A percentile compares a stretch with the other conserved stretches of the same genome.
These are phyloP conservation scores for Sthenelais limicola DNA, from an alignment of 2,888 invertebrate species.

Conservation along the genomic window DNA sequence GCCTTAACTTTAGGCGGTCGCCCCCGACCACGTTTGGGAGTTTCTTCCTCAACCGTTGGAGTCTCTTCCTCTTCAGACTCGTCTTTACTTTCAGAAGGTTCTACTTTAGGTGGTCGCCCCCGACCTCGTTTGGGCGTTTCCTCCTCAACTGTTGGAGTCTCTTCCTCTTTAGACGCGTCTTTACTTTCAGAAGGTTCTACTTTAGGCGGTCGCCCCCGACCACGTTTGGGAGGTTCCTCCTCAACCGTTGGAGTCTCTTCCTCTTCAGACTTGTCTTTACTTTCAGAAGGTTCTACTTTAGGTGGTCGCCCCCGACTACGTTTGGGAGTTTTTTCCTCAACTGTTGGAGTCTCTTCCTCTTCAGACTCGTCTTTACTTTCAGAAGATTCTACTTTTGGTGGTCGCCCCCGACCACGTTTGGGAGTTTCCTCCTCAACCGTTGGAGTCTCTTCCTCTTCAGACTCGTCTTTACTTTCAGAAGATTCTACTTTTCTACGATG, in stretches of 20 bases:
- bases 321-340: no score
- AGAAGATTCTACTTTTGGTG: background rate
- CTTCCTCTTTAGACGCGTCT: no score
- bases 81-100: no score
- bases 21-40: slow-evolving; percentile 10
- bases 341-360: background rate
- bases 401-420: background rate
- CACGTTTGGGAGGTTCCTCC: slow-evolving; percentile 2
- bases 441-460: background rate
- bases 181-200: no score
- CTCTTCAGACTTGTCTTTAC: no score
- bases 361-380: background rate
- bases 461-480: background rate
- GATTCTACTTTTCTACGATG: background rate
- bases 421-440: background rate
- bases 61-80: background rate
- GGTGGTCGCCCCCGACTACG: no score
- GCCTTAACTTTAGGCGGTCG: slow-evolving; percentile 15
- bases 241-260: background rate
- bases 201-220: slow-evolving; percentile 18
- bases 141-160: background rate
- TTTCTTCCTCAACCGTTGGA: background rate
- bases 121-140: slow-evolving; percentile 14
- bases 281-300: no score
- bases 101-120: slow-evolving; percentile 10